phyloP scores from a whole-genome alignment of 2,797 vertebrate genomes.

The Hydrolagus colliei region DNA sequence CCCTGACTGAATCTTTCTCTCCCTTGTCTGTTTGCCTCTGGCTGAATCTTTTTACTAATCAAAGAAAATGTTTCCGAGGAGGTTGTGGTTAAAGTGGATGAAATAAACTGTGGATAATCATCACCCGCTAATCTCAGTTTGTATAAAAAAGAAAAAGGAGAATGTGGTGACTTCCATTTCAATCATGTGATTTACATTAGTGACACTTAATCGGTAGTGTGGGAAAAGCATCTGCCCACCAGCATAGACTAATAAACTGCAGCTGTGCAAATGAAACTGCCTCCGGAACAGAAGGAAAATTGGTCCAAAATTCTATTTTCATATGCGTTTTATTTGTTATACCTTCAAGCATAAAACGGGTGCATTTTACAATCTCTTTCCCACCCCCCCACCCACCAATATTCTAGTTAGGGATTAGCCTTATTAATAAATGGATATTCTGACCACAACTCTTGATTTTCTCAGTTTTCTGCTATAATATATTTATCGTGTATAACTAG shows the following conservation, averaged over 20 bases:
- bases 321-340: background rate
- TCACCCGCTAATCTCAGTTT: background rate
- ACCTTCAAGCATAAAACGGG: background rate
- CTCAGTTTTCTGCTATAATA: too few species aligned
- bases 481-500: too few species aligned
- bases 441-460: too few species aligned
- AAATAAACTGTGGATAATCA: background rate
- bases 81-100: background rate
- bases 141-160: background rate
- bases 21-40: too few species aligned
- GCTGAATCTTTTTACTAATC: too few species aligned
- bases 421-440: too few species aligned
- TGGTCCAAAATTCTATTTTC: background rate
- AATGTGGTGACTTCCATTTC: background rate
- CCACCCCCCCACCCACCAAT: too few species aligned
- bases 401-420: too few species aligned
- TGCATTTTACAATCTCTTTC: background rate
- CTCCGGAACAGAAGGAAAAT: background rate
- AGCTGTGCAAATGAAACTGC: background rate
- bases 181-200: slow-evolving; percentile 21
- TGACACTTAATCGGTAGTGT: background rate
- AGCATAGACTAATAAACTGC: background rate
- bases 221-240: background rate
- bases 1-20: too few species aligned
- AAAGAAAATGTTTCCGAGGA: too few species aligned